A percentile compares a stretch with the other conserved stretches of the same genome.
Evolutionary conservation across 2,888 invertebrate species (phyloP).

Genomic region (Zele albiditarsus): DNA sequence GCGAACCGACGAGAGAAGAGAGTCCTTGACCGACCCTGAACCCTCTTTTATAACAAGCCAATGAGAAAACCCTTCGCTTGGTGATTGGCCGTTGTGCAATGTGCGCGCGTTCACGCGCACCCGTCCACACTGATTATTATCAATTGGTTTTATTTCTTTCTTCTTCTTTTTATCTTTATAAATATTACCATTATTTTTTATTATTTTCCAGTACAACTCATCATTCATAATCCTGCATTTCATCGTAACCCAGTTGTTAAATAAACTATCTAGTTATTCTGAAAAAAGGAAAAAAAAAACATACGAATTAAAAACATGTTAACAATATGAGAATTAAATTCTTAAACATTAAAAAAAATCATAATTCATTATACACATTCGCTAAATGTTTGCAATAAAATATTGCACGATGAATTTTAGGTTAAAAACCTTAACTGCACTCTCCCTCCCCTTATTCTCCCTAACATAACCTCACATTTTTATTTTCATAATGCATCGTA

Average conservation of each 20-base stretch:
- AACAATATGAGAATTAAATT: no score
- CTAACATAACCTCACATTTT: not conserved
- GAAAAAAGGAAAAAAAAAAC: no score
- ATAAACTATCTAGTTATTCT: no score
- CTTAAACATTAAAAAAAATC: no score
- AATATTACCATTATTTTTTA: no score
- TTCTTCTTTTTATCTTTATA: no score
- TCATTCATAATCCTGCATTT: no score
- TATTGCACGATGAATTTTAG: not conserved
- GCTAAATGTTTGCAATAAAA: not conserved
- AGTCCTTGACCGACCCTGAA: conserved; percentile 73
- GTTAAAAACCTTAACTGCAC: not conserved
- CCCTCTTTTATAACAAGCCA: conserved; percentile 62
- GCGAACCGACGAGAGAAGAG: conserved; percentile 36
- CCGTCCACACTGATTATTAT: not conserved
- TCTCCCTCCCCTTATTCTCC: not conserved
- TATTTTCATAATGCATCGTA: no score
- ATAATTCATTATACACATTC: no score
- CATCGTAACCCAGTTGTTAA: no score
- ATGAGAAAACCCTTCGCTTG: conserved; percentile 38
- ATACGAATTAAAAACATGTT: no score
- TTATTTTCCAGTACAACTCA: no score
- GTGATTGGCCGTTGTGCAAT: conserved; percentile 53
- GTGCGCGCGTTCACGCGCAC: conserved; percentile 46
- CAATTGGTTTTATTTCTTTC: not conserved